Evolutionary conservation across 2,888 invertebrate genomes (phyloP), one percentile per base, ranked within the genome.

Genomic region (Cataglyphis livida): DNA sequence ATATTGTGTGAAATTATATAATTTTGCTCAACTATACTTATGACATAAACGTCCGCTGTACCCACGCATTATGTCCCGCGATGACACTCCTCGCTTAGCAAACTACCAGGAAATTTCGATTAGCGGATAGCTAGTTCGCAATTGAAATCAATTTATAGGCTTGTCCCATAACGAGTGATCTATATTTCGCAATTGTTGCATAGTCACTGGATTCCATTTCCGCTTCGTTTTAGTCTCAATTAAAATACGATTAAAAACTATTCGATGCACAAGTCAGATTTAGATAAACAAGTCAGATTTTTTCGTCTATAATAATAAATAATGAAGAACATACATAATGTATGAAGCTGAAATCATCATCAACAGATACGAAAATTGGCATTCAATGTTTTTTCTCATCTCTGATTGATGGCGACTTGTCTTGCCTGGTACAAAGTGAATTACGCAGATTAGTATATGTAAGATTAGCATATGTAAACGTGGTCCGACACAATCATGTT

Each of bases 361-460:
- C 65, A 21, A 18, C 32, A 41, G 9, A 18, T 25, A 71, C 25
- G 35, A 59, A 51, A 51, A 32, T 59, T 61, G 32, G 12, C 35
- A 25, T 41, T 64, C 64, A 74, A 62, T 74, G 38, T 38, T 81
- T 65, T 51, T 44, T 64, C 59, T 44, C 57, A 25, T 28, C 79
- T 54, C 7, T 32, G 28, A n/a, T 85, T 21, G n/a, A 79, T 79
- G 75, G 65, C 28, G 71, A 18, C 61, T 71, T 38, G 65, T 73
- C 41, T 66, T 25, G 85, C 54, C 83, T 86, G 86, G 71, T 85
- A 85, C 76, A 76, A n/a, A 65, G 21, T 9, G 25, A 73, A 62
- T 44, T 61, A 44, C 41, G 54, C n/a, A 62, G 2, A 28, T 25
- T 28, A 28, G 28, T 28, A 28, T 28, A 28, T 28, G 28, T 28